Evolutionary conservation across 1,140 invertebrate genomes (phyloP).

Genomic region (Pseudomyrmex gracilis): DNA sequence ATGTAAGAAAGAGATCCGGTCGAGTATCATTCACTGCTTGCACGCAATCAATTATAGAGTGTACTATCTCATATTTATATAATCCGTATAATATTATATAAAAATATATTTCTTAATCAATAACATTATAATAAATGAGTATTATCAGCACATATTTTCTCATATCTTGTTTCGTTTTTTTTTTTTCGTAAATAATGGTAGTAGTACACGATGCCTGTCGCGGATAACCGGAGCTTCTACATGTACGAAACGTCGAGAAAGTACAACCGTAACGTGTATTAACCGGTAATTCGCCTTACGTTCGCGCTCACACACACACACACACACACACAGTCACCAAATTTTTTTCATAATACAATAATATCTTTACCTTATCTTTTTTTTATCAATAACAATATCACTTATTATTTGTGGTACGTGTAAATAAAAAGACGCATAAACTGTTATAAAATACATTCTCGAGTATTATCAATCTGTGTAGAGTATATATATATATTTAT

Average conservation of each 20-base stretch:
- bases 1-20: constrained; percentile 69
- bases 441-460: constrained; percentile 86
- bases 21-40: constrained; percentile 36
- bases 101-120: constrained; percentile 86
- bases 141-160: constrained; percentile 83
- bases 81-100: constrained; percentile 80
- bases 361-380: constrained; percentile 68
- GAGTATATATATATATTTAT: constrained; percentile 72
- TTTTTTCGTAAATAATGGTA: constrained; percentile 52
- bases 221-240: constrained; percentile 85
- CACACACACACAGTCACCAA: not conserved
- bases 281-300: constrained; percentile 60
- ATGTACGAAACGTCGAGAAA: constrained; percentile 77
- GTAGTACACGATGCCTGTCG: constrained; percentile 84
- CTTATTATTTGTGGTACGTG: constrained; percentile 85
- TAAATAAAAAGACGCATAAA: constrained; percentile 86
- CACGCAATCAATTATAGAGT: constrained; percentile 62
- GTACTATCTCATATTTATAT: constrained; percentile 61
- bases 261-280: constrained; percentile 76
- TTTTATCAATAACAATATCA: constrained; percentile 85
- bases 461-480: constrained; percentile 84
- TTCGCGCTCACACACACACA: constrained; percentile 37
- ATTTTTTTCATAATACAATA: constrained; percentile 58
- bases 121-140: constrained; percentile 86
- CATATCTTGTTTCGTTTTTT: constrained; percentile 50